Base-by-base conservation (phyloP, 2,113 vertebrate species). In the Pseudorectes ferrugineus region DNA sequence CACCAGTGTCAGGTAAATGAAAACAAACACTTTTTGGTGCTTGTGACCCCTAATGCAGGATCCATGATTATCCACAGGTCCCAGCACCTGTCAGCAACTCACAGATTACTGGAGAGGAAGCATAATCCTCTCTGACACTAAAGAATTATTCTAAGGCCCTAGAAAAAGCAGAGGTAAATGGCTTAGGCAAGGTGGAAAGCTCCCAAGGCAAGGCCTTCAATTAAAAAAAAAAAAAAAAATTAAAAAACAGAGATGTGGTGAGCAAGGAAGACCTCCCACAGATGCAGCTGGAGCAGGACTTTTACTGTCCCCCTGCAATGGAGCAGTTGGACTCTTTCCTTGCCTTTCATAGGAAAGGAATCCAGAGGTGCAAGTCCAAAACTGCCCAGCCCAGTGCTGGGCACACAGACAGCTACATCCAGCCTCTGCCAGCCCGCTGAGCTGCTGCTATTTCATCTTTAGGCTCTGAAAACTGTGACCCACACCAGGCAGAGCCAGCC, bases 51-150 rank as follows among this genome's bases (percentile, higher is more conserved):
- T 71, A 86, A 67, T 2, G 2, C 31, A 71, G 78, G 54, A 92
- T 71, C 65, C 68, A 42, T 0, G 0, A 88, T 88, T 88, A 95
- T 26, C 59, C 6, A 1, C 85, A 92, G 89, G 89, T 90, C 78
- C 38, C 67, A 90, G 78, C 55, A 90, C 85, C 88, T 88, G 95
- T 71, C 85, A 88, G 71, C 82, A 90, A 45, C 40, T 80, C 59
- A 61, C 12, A 79, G 88, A 94, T 95, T 92, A 96, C 75, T 36
- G 43, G 31, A 70, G 81, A 3, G 1, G 58, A 40, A 88, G 55
- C 46, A 51, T 94, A 94, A 96, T 90, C 85, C 66, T 75, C 76
- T 87, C 66, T 80, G 63, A 59, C 70, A 85, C 59, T 66, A 73
- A 72, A 75, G 85, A 73, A 62, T 79, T 70, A 91, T 31, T 70